Conservation (phyloP, 2,113 vertebrate species). For the Xerus inauris region DNA sequence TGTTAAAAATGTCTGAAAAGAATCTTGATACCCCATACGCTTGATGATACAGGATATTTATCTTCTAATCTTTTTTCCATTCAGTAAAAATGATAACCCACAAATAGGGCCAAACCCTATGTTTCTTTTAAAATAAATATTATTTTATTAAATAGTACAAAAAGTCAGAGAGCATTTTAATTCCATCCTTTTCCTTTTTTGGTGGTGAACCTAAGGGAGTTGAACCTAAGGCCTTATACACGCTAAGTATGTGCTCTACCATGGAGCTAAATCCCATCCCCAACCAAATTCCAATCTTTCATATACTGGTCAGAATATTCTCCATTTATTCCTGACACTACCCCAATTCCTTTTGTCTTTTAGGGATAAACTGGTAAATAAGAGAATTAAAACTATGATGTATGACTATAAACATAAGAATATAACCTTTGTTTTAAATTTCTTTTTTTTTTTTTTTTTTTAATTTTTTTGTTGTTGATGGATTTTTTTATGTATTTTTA, state of each 20-base stretch:
- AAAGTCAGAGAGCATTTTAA: background rate
- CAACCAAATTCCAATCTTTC: background rate
- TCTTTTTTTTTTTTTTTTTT: too few species aligned
- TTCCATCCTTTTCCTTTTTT: background rate
- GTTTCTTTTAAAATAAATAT: background rate
- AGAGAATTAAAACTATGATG: background rate
- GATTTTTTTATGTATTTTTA: too few species aligned
- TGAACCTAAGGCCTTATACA: background rate
- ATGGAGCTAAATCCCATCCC: background rate
- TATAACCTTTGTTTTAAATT: background rate
- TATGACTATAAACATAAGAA: background rate
- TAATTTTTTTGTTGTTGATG: too few species aligned
- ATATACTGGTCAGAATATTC: background rate
- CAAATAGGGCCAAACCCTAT: too few species aligned
- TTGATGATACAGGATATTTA: background rate
- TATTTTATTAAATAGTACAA: background rate
- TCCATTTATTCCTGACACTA: background rate
- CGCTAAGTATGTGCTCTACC: background rate
- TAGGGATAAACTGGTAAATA: background rate
- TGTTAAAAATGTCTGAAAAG: background rate
- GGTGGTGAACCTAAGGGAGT: background rate
- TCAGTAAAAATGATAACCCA: constrained; percentile 31
- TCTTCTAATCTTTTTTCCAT: background rate
- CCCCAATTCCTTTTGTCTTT: background rate
- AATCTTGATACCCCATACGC: background rate